Evolutionary conservation across 2,797 vertebrate genomes (phyloP).

Genomic region (Furcifer pardalis): DNA sequence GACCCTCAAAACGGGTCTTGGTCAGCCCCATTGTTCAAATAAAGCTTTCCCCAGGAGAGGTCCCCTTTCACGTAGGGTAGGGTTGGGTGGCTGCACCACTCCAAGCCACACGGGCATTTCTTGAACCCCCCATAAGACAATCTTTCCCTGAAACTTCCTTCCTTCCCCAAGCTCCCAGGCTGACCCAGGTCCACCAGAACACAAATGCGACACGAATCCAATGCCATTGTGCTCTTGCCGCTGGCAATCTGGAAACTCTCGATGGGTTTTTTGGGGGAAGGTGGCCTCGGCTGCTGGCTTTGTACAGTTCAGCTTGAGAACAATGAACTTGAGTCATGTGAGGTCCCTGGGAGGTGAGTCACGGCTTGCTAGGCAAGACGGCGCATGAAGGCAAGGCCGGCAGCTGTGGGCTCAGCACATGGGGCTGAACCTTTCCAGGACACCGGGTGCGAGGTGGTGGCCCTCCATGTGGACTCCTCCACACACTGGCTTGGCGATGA

Average conservation of each 20-base stretch:
- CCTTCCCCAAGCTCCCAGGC: neutral
- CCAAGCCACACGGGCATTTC: neutral
- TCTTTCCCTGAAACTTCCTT: neutral
- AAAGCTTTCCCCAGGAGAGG: neutral
- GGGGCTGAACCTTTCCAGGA: neutral
- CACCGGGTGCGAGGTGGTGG: rapidly evolving
- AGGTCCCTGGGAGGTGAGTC: conserved; percentile 21
- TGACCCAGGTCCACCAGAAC: neutral
- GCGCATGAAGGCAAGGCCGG: neutral
- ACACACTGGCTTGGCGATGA: neutral
- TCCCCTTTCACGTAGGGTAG: neutral
- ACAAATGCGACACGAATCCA: no score
- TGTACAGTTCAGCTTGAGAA: neutral
- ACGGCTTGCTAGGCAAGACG: conserved; percentile 11
- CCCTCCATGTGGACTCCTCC: neutral
- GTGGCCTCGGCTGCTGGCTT: neutral
- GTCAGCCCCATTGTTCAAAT: neutral
- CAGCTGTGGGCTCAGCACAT: neutral
- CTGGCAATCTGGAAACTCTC: neutral
- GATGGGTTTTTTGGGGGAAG: neutral
- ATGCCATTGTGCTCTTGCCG: no score
- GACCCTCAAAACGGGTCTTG: neutral
- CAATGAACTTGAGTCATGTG: neutral
- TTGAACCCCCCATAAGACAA: neutral
- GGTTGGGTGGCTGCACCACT: neutral